Percentiles rank a stretch among this genome's conserved stretches.
Conservation (phyloP, 2,113 vertebrate species). For the Casuarius casuarius region DNA sequence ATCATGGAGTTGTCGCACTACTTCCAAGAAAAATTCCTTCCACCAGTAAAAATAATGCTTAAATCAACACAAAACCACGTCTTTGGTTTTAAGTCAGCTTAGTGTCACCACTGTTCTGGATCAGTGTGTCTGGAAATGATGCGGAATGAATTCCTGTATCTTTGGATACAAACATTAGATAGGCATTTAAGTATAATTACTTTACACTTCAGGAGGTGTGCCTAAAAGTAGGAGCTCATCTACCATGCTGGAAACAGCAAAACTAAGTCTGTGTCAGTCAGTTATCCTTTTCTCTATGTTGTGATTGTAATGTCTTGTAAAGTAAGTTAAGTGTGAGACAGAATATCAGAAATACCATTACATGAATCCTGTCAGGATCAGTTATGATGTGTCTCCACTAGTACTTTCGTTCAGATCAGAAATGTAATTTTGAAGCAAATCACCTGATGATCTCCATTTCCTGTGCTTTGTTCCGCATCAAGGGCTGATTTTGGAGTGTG, state of each 20-base stretch:
- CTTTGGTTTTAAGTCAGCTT: background rate
- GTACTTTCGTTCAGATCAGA: background rate
- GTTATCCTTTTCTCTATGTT: background rate
- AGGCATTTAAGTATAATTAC: background rate
- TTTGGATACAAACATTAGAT: background rate
- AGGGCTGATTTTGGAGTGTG: background rate
- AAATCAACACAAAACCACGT: background rate
- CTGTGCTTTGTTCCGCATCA: background rate
- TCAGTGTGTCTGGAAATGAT: background rate
- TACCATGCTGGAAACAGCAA: background rate
- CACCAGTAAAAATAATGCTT: background rate
- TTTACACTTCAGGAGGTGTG: background rate
- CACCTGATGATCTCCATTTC: background rate
- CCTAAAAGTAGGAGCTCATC: background rate
- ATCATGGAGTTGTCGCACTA: background rate
- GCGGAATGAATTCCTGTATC: background rate
- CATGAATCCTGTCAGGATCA: background rate
- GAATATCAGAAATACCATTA: background rate
- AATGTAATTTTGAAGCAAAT: background rate
- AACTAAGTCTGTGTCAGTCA: background rate
- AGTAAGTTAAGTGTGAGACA: background rate
- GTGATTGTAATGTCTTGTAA: background rate
- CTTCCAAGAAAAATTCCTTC: constrained; percentile 6
- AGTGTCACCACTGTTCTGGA: background rate
- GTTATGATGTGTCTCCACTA: accelerated